Conservation (phyloP, 2,797 vertebrate genomes). For the Arctocebus calabarensis region DNA sequence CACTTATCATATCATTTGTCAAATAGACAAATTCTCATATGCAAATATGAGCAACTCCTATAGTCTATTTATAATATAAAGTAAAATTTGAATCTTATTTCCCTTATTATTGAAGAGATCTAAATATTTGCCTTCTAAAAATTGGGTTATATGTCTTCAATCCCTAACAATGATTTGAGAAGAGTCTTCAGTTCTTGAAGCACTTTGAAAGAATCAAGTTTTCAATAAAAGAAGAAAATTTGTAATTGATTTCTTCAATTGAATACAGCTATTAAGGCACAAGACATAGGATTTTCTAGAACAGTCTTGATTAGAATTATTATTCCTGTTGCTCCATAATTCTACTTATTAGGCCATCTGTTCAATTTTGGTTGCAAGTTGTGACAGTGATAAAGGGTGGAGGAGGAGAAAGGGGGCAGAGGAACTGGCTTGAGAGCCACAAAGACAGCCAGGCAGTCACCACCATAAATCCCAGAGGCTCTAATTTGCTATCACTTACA, state of each 20-base stretch:
- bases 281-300: background rate
- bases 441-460: background rate
- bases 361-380: conserved; percentile 4
- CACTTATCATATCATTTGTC: background rate
- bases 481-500: background rate
- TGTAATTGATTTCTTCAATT: background rate
- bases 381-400: background rate
- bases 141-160: no score
- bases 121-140: background rate
- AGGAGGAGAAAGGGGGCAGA: background rate
- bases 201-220: background rate
- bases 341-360: background rate
- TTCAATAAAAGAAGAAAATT: background rate
- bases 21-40: background rate
- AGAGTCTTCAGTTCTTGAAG: background rate
- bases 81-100: background rate
- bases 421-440: background rate
- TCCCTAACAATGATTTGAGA: background rate
- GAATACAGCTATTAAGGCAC: background rate
- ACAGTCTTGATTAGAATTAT: background rate
- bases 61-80: background rate
- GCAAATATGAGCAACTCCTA: background rate
- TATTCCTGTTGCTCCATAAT: background rate
- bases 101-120: background rate
- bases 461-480: background rate